phyloP scores from a whole-genome alignment of 2,888 invertebrate species.

The Cosmopolites sordidus region DNA sequence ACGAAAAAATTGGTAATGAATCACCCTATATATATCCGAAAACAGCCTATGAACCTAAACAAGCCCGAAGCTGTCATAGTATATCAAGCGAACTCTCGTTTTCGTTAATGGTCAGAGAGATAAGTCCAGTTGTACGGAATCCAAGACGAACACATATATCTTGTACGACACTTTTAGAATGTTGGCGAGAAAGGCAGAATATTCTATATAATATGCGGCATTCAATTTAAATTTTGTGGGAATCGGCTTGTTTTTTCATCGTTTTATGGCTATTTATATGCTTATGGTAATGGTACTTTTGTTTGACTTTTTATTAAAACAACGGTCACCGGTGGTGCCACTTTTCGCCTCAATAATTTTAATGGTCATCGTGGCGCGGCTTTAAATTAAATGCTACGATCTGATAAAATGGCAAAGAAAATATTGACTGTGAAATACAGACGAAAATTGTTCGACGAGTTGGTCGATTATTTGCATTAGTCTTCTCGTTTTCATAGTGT shows the following conservation, averaged over 20 bases:
- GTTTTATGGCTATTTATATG: slow-evolving; percentile 45
- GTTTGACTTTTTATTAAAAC: slow-evolving; percentile 37
- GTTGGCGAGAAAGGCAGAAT: slow-evolving; percentile 39
- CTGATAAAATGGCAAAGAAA: slow-evolving; percentile 27
- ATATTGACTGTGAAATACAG: slow-evolving; percentile 24
- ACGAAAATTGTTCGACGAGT: slow-evolving; percentile 9
- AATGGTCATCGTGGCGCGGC: slow-evolving; percentile 34
- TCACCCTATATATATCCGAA: too few species aligned
- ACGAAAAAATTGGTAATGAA: too few species aligned
- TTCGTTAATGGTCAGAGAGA: slow-evolving; percentile 43
- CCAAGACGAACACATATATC: slow-evolving; percentile 42
- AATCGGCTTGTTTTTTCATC: slow-evolving; percentile 38
- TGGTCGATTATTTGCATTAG: too few species aligned
- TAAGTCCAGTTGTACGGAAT: slow-evolving; percentile 41
- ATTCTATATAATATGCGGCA: slow-evolving; percentile 46
- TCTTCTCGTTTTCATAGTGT: too few species aligned
- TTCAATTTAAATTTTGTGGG: slow-evolving; percentile 47
- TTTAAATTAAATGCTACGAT: slow-evolving; percentile 31
- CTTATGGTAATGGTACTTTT: slow-evolving; percentile 43
- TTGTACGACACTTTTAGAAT: slow-evolving; percentile 44
- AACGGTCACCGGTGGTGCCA: slow-evolving; percentile 32
- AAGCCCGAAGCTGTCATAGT: slow-evolving; percentile 2
- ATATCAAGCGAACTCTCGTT: slow-evolving; percentile 35
- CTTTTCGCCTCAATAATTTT: slow-evolving; percentile 39
- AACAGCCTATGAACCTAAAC: not conserved